phyloP scores from a whole-genome alignment of 2,888 invertebrate genomes.

The Muschampia plurimacula region DNA sequence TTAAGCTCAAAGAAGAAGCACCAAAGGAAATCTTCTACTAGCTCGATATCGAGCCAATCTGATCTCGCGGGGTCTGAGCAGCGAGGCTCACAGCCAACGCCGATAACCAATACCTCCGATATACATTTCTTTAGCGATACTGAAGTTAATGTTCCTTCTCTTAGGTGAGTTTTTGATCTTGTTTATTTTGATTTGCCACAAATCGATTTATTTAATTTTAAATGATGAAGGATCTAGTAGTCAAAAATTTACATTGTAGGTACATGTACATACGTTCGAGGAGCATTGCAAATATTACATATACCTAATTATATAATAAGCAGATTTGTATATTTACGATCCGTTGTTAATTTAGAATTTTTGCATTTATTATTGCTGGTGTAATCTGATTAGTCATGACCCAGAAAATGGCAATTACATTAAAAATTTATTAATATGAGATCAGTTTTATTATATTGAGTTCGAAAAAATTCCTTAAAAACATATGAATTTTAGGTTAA shows the following conservation, averaged over 20 bases:
- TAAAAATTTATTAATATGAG: neutral
- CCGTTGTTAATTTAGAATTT: neutral
- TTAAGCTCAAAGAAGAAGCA: slow-evolving; percentile 93
- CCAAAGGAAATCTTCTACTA: slow-evolving; percentile 89
- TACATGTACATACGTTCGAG: neutral
- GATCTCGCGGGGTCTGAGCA: slow-evolving; percentile 81
- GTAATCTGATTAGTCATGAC: neutral
- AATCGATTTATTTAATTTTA: neutral
- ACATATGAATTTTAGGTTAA: neutral
- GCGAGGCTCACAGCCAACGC: slow-evolving; percentile 64
- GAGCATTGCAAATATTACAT: neutral
- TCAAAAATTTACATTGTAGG: no score
- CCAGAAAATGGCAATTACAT: neutral
- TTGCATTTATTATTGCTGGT: neutral
- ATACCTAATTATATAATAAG: neutral
- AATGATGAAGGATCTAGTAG: neutral
- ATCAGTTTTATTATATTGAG: neutral
- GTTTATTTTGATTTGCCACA: neutral
- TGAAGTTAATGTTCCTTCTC: slow-evolving; percentile 89
- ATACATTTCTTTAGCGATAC: slow-evolving; percentile 96
- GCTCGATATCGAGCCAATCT: slow-evolving; percentile 81
- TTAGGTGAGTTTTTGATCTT: slow-evolving; percentile 77
- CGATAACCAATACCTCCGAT: slow-evolving; percentile 68
- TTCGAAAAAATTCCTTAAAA: slow-evolving; percentile 1
- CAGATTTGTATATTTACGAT: neutral